phyloP scores from a whole-genome alignment of 2,113 vertebrate genomes.

The Rallus limicola region DNA sequence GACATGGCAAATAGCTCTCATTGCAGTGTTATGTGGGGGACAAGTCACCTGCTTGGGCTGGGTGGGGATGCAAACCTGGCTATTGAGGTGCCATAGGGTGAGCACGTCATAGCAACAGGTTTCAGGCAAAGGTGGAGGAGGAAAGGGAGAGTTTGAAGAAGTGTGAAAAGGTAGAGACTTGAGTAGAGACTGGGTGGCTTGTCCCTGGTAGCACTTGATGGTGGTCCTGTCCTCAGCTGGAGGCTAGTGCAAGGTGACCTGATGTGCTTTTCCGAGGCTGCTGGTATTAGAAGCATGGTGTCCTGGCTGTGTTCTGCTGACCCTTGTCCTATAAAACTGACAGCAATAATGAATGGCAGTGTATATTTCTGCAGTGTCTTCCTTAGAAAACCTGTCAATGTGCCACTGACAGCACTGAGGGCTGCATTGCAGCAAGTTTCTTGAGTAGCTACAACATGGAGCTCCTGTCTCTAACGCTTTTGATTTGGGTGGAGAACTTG shows the following conservation, averaged over 20 bases:
- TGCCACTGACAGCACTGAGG: not conserved
- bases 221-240: not conserved
- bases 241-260: not conserved
- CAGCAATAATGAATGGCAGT: not conserved
- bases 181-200: not conserved
- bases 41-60: no score
- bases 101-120: not conserved
- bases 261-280: not conserved
- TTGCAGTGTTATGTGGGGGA: rapidly evolving
- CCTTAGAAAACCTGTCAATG: not conserved
- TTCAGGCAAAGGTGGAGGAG: not conserved
- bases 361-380: not conserved
- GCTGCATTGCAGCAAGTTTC: not conserved
- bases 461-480: not conserved
- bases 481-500: not conserved
- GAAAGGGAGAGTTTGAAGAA: not conserved
- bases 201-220: not conserved
- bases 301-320: not conserved
- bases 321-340: not conserved
- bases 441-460: not conserved
- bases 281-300: not conserved
- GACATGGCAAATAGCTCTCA: not conserved
- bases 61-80: no score
- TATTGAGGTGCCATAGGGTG: rapidly evolving
- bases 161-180: not conserved